These are phyloP conservation scores for Helogale parvula DNA, from an alignment of 2,113 vertebrate species.

Conservation along the genomic window DNA sequence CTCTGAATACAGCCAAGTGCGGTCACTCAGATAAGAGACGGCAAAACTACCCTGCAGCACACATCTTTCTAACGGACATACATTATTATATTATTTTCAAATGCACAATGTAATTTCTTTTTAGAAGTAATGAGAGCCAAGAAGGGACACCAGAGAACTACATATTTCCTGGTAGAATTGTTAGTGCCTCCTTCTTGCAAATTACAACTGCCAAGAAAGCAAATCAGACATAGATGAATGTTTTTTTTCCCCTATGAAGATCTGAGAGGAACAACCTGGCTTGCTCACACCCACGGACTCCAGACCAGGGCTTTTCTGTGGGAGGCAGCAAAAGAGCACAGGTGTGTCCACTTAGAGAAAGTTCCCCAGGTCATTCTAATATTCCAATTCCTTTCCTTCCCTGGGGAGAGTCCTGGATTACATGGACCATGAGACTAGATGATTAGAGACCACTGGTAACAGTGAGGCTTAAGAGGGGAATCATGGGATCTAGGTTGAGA, in stretches of 20 bases:
- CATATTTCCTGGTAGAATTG: background rate
- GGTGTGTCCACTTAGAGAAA: background rate
- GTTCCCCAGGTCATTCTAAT: background rate
- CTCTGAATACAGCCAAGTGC: background rate
- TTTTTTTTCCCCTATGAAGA: background rate
- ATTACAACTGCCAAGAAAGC: background rate
- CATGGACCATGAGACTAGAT: background rate
- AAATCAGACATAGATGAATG: background rate
- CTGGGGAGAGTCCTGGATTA: background rate
- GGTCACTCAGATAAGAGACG: background rate
- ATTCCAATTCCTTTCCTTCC: background rate
- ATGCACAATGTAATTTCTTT: background rate
- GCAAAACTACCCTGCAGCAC: background rate
- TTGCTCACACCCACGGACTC: background rate
- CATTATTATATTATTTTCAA: background rate
- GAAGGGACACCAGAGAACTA: background rate
- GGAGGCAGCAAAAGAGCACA: background rate
- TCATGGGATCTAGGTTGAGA: background rate
- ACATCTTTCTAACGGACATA: background rate
- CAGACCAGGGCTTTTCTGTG: background rate
- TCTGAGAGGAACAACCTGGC: background rate
- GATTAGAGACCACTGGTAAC: background rate
- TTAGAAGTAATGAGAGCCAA: background rate
- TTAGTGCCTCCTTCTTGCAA: background rate
- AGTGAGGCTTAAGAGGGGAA: background rate